Conservation (phyloP, 2,888 invertebrate species). For the Hermaeophaga mercurialis region DNA sequence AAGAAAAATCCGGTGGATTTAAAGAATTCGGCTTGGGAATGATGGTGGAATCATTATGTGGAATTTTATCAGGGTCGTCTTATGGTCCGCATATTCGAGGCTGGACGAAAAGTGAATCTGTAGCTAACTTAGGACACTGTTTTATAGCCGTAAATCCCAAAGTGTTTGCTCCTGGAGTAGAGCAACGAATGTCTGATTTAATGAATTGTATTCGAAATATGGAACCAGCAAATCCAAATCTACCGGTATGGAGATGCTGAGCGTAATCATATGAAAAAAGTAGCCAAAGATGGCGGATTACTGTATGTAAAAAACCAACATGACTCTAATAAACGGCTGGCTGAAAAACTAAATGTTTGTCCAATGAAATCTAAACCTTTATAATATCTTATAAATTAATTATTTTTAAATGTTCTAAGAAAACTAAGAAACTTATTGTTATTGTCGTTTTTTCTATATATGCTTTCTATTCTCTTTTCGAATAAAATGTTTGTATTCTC, state of each 20-base stretch:
- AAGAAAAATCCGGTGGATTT: constrained; percentile 72
- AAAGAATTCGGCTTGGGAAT: constrained; percentile 86
- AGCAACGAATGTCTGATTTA: constrained; percentile 72
- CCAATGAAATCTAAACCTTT: constrained; percentile 53
- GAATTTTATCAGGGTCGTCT: constrained; percentile 64
- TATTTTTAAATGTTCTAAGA: too few species aligned
- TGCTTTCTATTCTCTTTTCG: too few species aligned
- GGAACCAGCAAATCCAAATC: constrained; percentile 64
- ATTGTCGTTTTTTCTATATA: too few species aligned
- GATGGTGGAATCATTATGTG: constrained; percentile 86
- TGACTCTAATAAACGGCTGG: constrained; percentile 39
- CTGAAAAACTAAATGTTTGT: constrained; percentile 36
- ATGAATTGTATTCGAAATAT: constrained; percentile 70
- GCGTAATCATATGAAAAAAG: constrained; percentile 67
- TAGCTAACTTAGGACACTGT: constrained; percentile 85
- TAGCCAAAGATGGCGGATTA: constrained; percentile 68
- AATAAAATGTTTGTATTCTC: too few species aligned
- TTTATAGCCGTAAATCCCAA: constrained; percentile 86
- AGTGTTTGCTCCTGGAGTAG: constrained; percentile 81
- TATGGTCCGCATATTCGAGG: constrained; percentile 79
- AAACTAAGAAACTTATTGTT: too few species aligned
- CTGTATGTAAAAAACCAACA: constrained; percentile 42
- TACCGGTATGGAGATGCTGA: constrained; percentile 88
- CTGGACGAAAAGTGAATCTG: constrained; percentile 64
- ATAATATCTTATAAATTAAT: too few species aligned